Conservation (phyloP, 2,797 vertebrate species). For the Hydrocynus forskahlii region DNA sequence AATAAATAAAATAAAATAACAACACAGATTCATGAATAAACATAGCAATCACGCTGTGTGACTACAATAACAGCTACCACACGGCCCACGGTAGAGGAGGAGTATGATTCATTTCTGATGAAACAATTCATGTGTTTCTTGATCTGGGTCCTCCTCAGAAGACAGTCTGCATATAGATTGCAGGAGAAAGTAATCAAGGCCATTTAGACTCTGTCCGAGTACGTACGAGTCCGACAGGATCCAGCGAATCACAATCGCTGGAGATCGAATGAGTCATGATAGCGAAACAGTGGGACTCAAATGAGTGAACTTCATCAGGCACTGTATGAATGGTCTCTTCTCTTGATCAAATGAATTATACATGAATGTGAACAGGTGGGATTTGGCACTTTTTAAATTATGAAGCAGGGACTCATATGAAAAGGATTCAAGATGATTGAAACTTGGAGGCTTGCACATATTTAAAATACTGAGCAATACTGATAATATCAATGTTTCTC, state of each 20-base stretch:
- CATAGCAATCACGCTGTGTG: constrained; percentile 6
- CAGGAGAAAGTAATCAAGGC: neutral
- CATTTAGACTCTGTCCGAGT: neutral
- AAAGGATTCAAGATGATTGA: neutral
- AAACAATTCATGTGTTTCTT: neutral
- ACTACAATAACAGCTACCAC: neutral
- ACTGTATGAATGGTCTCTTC: neutral
- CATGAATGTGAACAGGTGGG: constrained; percentile 17
- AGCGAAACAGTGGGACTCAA: neutral
- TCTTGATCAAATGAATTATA: constrained; percentile 24
- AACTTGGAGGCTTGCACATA: neutral
- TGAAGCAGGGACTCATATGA: constrained; percentile 7
- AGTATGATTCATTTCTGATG: neutral
- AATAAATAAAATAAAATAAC: neutral
- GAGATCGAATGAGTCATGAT: constrained; percentile 13
- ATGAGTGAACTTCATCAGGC: neutral
- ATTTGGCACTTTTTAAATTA: neutral
- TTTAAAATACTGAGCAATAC: too few species aligned
- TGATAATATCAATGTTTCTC: too few species aligned
- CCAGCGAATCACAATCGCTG: constrained; percentile 4
- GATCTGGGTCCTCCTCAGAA: neutral
- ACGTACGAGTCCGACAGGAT: neutral
- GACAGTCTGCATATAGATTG: neutral
- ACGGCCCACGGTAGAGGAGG: neutral
- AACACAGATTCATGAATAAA: neutral